These are phyloP conservation scores for Heliothis subflexa DNA, from an alignment of 1,140 invertebrate species.

Conservation along the genomic window DNA sequence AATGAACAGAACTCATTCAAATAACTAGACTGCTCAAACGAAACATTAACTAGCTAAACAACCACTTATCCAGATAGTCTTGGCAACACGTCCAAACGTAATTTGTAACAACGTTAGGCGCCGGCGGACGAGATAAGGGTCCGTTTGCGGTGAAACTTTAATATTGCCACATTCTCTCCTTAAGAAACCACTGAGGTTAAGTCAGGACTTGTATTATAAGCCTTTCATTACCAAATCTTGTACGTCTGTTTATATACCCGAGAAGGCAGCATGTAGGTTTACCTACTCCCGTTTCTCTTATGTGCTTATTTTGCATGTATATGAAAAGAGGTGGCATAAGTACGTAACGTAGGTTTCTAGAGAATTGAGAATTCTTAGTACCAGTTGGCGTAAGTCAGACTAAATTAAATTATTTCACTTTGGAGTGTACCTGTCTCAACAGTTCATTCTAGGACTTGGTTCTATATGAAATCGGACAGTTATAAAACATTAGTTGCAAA, in stretches of 20 bases:
- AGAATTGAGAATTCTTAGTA: slow-evolving; percentile 4
- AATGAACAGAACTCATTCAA: background rate
- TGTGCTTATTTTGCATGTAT: background rate
- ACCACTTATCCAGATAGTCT: slow-evolving; percentile 34
- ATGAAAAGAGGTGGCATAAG: background rate
- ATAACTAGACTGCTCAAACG: slow-evolving; percentile 5
- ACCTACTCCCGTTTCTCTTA: background rate
- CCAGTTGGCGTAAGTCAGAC: background rate
- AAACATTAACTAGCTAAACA: slow-evolving; percentile 33
- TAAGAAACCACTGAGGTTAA: slow-evolving; percentile 42
- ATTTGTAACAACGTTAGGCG: slow-evolving; percentile 49
- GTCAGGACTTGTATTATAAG: slow-evolving; percentile 13
- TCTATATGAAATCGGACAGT: background rate
- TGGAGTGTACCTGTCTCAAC: background rate
- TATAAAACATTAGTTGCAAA: no score
- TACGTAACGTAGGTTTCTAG: background rate
- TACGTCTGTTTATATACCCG: slow-evolving; percentile 13
- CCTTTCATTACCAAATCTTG: slow-evolving; percentile 20
- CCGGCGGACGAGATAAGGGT: slow-evolving; percentile 55
- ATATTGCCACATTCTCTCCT: slow-evolving; percentile 48
- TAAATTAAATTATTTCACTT: slow-evolving; percentile 25
- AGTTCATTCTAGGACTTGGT: background rate
- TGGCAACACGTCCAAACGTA: slow-evolving; percentile 42
- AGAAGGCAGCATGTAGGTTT: slow-evolving; percentile 9
- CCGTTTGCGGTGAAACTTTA: slow-evolving; percentile 53